These are phyloP conservation scores for Hoplias malabaricus DNA, from an alignment of 2,113 vertebrate genomes.

Conservation along the genomic window DNA sequence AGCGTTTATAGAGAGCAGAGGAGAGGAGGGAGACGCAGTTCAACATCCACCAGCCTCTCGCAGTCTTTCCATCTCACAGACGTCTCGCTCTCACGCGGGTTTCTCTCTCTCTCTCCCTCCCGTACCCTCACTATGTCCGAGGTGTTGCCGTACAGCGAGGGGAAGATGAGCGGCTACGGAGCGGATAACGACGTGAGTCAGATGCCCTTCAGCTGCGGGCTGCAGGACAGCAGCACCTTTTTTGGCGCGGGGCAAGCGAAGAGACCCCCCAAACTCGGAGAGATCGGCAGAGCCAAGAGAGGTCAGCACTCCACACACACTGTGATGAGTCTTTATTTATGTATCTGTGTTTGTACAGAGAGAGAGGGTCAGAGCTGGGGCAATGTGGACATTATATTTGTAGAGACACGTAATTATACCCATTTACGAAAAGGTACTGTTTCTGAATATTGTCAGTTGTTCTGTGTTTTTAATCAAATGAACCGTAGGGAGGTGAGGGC, in stretches of 20 bases:
- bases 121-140: constrained; percentile 77
- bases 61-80: not conserved
- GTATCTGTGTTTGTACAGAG: no score
- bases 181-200: constrained; percentile 90
- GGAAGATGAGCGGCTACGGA: constrained; percentile 95
- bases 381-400: no score
- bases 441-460: no score
- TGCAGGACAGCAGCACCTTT: constrained; percentile 95
- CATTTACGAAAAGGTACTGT: no score
- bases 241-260: constrained; percentile 91
- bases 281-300: constrained; percentile 95
- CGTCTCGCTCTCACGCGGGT: not conserved
- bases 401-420: no score
- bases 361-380: no score
- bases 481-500: no score
- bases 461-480: no score
- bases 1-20: constrained; percentile 44
- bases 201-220: constrained; percentile 97
- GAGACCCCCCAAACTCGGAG: constrained; percentile 95
- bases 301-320: constrained; percentile 71
- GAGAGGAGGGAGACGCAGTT: no score
- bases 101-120: not conserved
- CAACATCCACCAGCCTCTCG: constrained; percentile 37
- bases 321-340: no score
- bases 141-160: constrained; percentile 94